Percentiles rank a stretch among this genome's conserved stretches.
Conservation (phyloP, 2,113 vertebrate species). For the Rhinogobius similis region DNA sequence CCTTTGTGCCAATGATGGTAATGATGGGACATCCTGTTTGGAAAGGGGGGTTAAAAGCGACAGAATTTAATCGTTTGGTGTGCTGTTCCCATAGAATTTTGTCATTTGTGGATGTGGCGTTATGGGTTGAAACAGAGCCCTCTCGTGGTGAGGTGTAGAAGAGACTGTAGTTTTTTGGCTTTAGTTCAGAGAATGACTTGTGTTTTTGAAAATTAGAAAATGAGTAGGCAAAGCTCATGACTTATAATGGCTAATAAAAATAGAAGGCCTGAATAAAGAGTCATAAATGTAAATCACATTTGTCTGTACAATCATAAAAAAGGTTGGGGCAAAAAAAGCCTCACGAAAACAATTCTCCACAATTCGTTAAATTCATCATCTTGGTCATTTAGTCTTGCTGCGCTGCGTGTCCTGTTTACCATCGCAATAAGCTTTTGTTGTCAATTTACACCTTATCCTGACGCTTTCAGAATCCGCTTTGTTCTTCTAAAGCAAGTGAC, state of each 20-base stretch:
- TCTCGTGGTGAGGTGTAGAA: background rate
- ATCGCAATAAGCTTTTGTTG: background rate
- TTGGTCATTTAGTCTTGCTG: background rate
- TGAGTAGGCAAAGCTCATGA: background rate
- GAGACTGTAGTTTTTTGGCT: background rate
- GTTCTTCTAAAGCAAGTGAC: background rate
- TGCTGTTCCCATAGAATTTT: slow-evolving; percentile 43
- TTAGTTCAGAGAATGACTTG: background rate
- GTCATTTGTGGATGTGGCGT: background rate
- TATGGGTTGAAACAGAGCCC: background rate
- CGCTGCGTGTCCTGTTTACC: background rate
- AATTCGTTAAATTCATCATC: background rate
- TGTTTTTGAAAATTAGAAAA: background rate
- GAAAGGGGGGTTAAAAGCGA: slow-evolving; percentile 39
- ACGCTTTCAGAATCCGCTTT: background rate
- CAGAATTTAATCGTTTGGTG: slow-evolving; percentile 1
- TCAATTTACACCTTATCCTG: background rate
- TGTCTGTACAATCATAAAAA: background rate
- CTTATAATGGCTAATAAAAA: background rate
- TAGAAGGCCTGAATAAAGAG: background rate
- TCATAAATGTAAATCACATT: background rate
- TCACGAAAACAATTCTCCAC: background rate
- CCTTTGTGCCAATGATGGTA: slow-evolving; percentile 42
- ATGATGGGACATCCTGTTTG: slow-evolving; percentile 57
- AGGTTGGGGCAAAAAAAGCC: background rate